Base-by-base conservation (phyloP, 2,113 vertebrate species). In the Ptychochromis oligacanthus region DNA sequence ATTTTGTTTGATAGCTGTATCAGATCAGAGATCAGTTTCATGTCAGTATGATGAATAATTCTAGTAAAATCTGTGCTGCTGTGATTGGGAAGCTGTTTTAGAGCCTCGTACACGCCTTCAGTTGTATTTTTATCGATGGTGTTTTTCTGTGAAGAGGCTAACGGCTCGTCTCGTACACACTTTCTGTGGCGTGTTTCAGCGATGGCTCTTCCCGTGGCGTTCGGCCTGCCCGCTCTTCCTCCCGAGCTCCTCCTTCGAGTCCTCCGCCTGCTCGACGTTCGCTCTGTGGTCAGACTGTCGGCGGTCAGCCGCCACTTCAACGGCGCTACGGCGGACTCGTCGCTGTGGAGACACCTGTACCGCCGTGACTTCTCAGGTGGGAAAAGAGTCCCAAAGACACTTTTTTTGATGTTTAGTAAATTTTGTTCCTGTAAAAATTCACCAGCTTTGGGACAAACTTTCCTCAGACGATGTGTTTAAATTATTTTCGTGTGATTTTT, bases 261-360 rank as follows among this genome's bases (percentile, higher is more conserved):
- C 74, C 93, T 99, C 60, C 92, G 98, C 0, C 96, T 98, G 34
- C 88, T 99, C 92, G 97, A 99, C 20, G 93, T 97, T 1, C 80
- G 61, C 10, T 97, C 98, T 0, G 90, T 99, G 67, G 79, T 97
- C 8, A 91, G 95, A 8, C 93, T 99, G 11, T 97, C 98, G 0
- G 89, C 95, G 1, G 96, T 96, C 87, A 97, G 96, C 88, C 95
- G 80, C 18, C 96, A 96, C 67, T 95, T 99, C 20, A 90, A 94
- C 46, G 46, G 65, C 3, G 91, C 95, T 28, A 94, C 96, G 0
- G 94, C 94, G 0, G 98, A 99, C 93, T 96, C 95, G 0, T 93
- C 96, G 1, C 95, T 99, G 1, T 99, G 98, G 98, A 96, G 97
- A 87, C 97, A 97, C 89, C 93, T 99, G 62, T 97, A 95, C 83